These are phyloP conservation scores for Capitulum mitella DNA, from an alignment of 2,888 invertebrate species.

Conservation along the genomic window DNA sequence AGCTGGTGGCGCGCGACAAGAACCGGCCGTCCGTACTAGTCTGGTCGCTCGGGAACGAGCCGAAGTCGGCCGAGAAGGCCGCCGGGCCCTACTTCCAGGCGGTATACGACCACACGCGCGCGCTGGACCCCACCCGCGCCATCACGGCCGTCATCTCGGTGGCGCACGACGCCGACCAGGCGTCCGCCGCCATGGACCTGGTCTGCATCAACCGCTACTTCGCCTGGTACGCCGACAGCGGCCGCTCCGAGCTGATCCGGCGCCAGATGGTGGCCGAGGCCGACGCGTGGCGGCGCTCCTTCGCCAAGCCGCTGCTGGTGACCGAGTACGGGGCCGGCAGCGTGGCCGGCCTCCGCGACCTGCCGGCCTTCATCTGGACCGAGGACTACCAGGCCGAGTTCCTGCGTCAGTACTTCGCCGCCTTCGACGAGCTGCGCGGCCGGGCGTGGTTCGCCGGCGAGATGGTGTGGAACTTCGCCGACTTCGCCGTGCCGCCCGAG, in stretches of 20 bases:
- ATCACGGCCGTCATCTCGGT: slow-evolving; percentile 43
- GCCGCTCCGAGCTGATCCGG: slow-evolving; percentile 66
- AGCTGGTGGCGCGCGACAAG: slow-evolving; percentile 82
- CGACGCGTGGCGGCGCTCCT: slow-evolving; percentile 64
- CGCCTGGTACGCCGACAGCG: slow-evolving; percentile 85
- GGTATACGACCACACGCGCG: slow-evolving; percentile 67
- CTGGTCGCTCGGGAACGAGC: slow-evolving; percentile 97
- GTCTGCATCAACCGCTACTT: slow-evolving; percentile 96
- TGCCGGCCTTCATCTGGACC: slow-evolving; percentile 70
- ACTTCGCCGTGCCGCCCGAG: slow-evolving; percentile 92
- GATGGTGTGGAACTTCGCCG: slow-evolving; percentile 99
- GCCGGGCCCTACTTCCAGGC: slow-evolving; percentile 75
- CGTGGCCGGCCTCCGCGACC: slow-evolving; percentile 74
- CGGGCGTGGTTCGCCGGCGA: slow-evolving; percentile 65
- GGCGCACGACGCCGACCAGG: slow-evolving; percentile 38
- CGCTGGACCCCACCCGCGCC: slow-evolving; percentile 50
- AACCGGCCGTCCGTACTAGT: slow-evolving; percentile 91
- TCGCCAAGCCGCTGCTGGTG: slow-evolving; percentile 83
- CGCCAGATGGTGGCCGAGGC: slow-evolving; percentile 57
- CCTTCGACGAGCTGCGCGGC: slow-evolving; percentile 74
- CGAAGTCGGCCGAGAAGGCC: slow-evolving; percentile 58
- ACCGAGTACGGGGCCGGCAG: slow-evolving; percentile 96
- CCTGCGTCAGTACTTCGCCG: slow-evolving; percentile 77
- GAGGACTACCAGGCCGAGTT: slow-evolving; percentile 88
- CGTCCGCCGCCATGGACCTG: slow-evolving; percentile 70